Evolutionary conservation across 2,113 vertebrate genomes (phyloP), one percentile per base, ranked within the genome.

Genomic region (Pterocles orientalis): DNA sequence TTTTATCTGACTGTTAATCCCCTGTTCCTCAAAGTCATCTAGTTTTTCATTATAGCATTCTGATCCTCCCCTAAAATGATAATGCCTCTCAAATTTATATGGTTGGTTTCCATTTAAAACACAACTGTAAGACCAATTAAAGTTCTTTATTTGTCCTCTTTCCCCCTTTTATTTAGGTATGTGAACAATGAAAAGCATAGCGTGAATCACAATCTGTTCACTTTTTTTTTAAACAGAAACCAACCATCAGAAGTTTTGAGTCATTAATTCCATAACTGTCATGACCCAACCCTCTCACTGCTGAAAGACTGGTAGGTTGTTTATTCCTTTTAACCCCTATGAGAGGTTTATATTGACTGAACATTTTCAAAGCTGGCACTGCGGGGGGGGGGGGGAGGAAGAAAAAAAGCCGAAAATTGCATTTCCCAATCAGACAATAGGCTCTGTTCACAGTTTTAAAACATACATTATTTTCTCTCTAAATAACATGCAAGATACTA

Each of bases 301-400:
- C 71, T 84, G 82, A 78, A 90, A 78, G 82, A 86, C 39, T 86
- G 25, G 47, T 61, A 86, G 69, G 50, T 54, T 91, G 77, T 62
- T 91, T 89, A 61, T 85, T 91, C 91, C 83, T 95, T 94, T 96
- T 95, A 96, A 93, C 88, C 86, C 56, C 65, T 69, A 21, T 82
- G 53, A 93, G 72, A 92, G 15, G 7, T 92, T 94, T 82, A 87
- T 84, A 95, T 76, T 87, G 91, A 90, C 10, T 84, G 88, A 92
- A 95, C 77, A 82, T 85, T 92, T 95, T 94, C 73, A 86, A 88
- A 95, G 83, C 77, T 93, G 61, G 93, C 90, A 84, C 23, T 84
- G 56, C 24, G 86, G 86, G n/a, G 41, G 36, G 36, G 51, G 18
- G 1, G 4, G 12, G 10, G n/a, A 33, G 29, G 6, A 33, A 41